Base-by-base conservation (phyloP, 92 coral and sea anemone species). In the Epizoanthus ramosus region DNA sequence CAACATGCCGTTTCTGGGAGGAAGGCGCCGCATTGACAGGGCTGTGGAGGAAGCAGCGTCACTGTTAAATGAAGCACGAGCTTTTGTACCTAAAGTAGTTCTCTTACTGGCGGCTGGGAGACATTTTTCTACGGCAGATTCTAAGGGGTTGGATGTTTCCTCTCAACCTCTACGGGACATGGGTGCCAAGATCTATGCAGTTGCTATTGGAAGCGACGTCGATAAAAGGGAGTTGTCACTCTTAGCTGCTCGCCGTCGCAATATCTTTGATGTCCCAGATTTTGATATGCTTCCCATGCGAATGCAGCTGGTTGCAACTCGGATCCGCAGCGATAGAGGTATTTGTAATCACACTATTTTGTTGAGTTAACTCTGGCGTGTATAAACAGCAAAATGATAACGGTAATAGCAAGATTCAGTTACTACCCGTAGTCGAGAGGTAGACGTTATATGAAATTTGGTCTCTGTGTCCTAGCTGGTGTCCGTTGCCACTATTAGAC, bases 61-160 rank as follows among this genome's bases (percentile, higher is more conserved):
- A 12, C 61, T 85, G 52, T 80, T 90, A 43, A 72, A 69, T 39
- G 80, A 67, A 47, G 90, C 92, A 37, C 66, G 95, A 25, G 71
- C 86, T 1, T 75, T 80, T 74, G 80, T 87, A 35, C 92, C 95
- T n/a, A 92, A 87, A 69, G 83, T 91, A 7, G 89, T 79, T 22
- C n/a, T 95, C 65, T 84, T 95, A 12, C 76, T 95, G 15, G 83
- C 95, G 15, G 91, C 92, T 35, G 96, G 96, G 3, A 79, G 68
- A 60, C 93, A 95, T 54, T 54, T 81, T 12, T 22, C 89, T 2
- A 82, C 45, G 5, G 75, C 77, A 4, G 87, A 50, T 13, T 61
- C 86, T 45, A 69, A 66, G 41, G 73, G 63, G 6, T 21, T 88
- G 5, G 71, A 71, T 12, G 81, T 56, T 25, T 87, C 93, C 13